These are phyloP conservation scores for Callosobruchus maculatus DNA, from an alignment of 2,888 invertebrate species.

Conservation along the genomic window DNA sequence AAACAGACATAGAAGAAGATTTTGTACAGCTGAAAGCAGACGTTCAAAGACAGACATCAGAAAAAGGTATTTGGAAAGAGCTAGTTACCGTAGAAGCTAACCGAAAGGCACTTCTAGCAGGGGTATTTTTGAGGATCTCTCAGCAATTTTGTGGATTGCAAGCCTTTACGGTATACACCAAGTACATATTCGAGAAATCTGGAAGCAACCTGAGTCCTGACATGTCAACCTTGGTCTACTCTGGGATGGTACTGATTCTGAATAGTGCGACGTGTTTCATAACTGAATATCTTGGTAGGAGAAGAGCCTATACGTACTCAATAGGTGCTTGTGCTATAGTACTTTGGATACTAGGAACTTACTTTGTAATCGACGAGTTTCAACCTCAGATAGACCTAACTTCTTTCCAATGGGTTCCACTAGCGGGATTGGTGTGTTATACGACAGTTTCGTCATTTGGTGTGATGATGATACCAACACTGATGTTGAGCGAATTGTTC, in stretches of 20 bases:
- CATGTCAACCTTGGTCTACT: constrained; percentile 13
- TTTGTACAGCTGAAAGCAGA: constrained; percentile 27
- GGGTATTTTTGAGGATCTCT: constrained; percentile 31
- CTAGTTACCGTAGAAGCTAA: constrained; percentile 34
- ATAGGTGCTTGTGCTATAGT: constrained; percentile 9
- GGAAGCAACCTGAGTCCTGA: constrained; percentile 30
- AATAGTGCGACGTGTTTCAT: constrained; percentile 11
- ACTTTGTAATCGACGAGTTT: constrained; percentile 17
- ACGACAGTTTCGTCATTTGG: constrained; percentile 30
- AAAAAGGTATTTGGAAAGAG: constrained; percentile 37
- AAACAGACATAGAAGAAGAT: constrained; percentile 28
- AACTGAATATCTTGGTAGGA: constrained; percentile 16
- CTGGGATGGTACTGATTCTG: constrained; percentile 10
- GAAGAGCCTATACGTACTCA: constrained; percentile 17
- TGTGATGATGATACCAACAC: constrained; percentile 32
- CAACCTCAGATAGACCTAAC: constrained; percentile 8
- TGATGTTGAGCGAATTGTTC: constrained; percentile 35
- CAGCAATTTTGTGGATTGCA: constrained; percentile 35
- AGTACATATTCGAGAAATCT: constrained; percentile 25
- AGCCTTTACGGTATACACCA: constrained; percentile 3
- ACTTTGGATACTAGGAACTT: constrained; percentile 11
- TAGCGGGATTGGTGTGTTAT: constrained; percentile 34
- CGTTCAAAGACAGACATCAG: constrained; percentile 36
- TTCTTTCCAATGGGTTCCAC: constrained; percentile 29
- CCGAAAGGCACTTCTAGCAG: constrained; percentile 32